Evolutionary conservation across 2,113 vertebrate genomes (phyloP), one percentile per base, ranked within the genome.

Genomic region (Blennius ocellaris): DNA sequence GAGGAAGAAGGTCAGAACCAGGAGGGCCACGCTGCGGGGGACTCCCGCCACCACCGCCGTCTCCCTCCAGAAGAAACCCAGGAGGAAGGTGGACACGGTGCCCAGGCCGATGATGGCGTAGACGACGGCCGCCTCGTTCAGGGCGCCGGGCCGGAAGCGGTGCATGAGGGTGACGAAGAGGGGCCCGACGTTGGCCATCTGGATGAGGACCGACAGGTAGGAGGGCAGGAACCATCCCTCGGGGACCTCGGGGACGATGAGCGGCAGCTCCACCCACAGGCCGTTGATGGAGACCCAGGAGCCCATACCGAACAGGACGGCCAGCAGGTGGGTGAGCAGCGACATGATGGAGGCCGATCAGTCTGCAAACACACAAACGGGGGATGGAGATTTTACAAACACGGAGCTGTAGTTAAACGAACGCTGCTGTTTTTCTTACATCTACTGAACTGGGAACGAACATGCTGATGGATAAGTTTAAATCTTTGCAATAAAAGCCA

Each of bases 211-310:
- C 0, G 95, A 95, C 6, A 96, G 91, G 92, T 94, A 95, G 0
- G 95, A 95, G 2, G 95, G 95, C 74, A 96, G 93, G 83, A 92
- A 89, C 95, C 95, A 96, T 44, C 94, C 94, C 77, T 96, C 95
- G 0, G 95, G 95, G 50, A 93, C 87, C 39, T 88, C 81, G 6
- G 94, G 91, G 30, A 96, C 94, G 0, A 96, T 60, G 5, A 96
- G 82, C 1, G 95, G 95, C 21, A 96, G 83, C 85, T 96, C 95
- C 71, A 96, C 95, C 94, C 94, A 96, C 8, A 96, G 72, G 0
- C 95, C 95, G 3, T 95, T 95, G 83, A 96, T 94, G 78, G 95
- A 94, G 43, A 96, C 92, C 95, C 95, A 96, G 78, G 95, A 95
- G n/a, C 95, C 95, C 50, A 92, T 91, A 7, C 95, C 95, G 8